These are phyloP conservation scores for Peromyscus leucopus DNA, from an alignment of 2,113 vertebrate genomes.

Conservation along the genomic window DNA sequence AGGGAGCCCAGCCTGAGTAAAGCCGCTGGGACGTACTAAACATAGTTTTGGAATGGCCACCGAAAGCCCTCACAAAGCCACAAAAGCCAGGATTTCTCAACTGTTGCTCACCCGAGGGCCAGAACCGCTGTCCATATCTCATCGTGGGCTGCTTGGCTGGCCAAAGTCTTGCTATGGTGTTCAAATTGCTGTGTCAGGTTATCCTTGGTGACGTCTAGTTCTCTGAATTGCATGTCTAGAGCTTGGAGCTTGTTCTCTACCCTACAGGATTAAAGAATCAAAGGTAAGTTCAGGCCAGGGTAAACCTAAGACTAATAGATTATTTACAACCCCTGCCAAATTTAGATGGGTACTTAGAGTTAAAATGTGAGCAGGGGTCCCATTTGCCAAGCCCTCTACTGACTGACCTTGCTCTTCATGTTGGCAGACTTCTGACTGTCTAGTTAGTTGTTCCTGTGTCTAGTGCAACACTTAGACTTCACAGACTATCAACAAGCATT, in stretches of 20 bases:
- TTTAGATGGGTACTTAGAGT: constrained; percentile 2
- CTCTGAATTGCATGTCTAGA: constrained; percentile 84
- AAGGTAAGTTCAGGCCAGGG: not conserved
- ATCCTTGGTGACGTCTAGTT: constrained; percentile 83
- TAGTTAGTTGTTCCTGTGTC: not conserved
- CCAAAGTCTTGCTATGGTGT: constrained; percentile 74
- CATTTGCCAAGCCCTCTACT: not conserved
- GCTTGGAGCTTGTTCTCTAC: constrained; percentile 84
- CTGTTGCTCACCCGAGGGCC: constrained; percentile 83
- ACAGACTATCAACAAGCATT: constrained; percentile 19
- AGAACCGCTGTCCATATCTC: constrained; percentile 62
- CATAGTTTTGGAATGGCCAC: not conserved
- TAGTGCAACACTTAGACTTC: not conserved
- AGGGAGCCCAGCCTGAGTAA: not conserved
- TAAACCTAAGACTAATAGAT: fast-evolving
- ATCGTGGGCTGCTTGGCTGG: constrained; percentile 77
- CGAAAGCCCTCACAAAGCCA: constrained; percentile 33
- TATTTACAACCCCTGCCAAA: not conserved
- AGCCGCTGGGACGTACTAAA: not conserved
- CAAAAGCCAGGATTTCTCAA: not conserved
- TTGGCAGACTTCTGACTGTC: not conserved
- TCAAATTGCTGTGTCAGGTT: constrained; percentile 82
- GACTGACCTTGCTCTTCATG: not conserved
- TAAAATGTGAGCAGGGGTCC: not conserved
- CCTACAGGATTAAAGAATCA: constrained; percentile 75